Evolutionary conservation across 2,888 invertebrate species (phyloP).

Genomic region (Patella ulyssiponensis): DNA sequence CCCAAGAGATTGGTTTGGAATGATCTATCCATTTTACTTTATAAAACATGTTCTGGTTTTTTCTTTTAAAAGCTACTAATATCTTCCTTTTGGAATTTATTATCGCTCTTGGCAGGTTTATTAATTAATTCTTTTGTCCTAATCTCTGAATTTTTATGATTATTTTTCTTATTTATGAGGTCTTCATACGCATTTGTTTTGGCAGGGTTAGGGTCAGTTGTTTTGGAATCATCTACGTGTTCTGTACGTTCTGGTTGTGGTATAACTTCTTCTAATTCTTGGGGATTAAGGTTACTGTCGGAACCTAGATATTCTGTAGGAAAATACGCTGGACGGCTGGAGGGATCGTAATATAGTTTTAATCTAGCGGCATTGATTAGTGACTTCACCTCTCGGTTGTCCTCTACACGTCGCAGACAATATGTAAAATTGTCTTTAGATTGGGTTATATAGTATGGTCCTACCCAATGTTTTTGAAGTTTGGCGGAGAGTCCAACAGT

Average conservation of each 20-base stretch:
- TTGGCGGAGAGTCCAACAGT: conserved; percentile 30
- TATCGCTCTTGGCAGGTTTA: neutral
- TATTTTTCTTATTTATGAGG: neutral
- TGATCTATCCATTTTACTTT: neutral
- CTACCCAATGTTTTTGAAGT: conserved; percentile 19
- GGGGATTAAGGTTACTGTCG: too few relatives aligned
- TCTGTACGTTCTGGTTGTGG: neutral
- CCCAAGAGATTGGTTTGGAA: neutral
- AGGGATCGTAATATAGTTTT: conserved; percentile 9
- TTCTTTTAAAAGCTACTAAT: too few relatives aligned
- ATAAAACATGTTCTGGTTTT: neutral
- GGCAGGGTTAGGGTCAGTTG: neutral
- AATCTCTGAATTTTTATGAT: neutral
- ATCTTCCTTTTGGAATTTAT: neutral
- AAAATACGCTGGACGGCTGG: neutral
- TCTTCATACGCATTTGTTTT: neutral
- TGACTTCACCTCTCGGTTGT: neutral
- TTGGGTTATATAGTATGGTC: conserved; percentile 23
- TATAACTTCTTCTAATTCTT: neutral
- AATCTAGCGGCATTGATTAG: conserved; percentile 31
- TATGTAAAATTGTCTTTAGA: conserved; percentile 30
- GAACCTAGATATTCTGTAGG: neutral
- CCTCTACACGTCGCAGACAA: neutral
- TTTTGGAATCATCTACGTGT: neutral
- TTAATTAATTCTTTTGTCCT: neutral